Conservation (phyloP, 2,888 invertebrate species). For the Dolomedes plantarius region DNA sequence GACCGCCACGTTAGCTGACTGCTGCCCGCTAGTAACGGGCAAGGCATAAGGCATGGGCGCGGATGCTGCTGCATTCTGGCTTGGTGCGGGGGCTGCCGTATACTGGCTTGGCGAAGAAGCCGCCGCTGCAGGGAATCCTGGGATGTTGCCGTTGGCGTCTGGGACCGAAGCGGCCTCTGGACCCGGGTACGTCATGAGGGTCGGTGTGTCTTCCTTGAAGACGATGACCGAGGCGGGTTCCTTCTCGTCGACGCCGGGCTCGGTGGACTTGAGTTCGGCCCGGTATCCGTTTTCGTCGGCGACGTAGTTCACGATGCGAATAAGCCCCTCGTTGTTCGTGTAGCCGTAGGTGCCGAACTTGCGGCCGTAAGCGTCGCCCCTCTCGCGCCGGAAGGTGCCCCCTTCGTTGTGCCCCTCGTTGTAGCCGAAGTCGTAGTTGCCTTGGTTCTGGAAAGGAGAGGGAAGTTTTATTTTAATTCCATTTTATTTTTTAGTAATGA, state of each 20-base stretch:
- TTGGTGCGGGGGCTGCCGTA: neutral
- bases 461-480: too few species aligned
- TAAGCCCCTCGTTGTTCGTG: constrained; percentile 71
- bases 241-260: constrained; percentile 53
- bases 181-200: constrained; percentile 67
- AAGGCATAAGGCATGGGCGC: neutral
- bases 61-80: neutral
- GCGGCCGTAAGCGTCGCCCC: constrained; percentile 63
- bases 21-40: neutral
- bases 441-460: constrained; percentile 55
- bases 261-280: constrained; percentile 67
- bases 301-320: constrained; percentile 72
- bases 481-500: too few species aligned
- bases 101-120: neutral
- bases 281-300: constrained; percentile 72
- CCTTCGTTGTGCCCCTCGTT: constrained; percentile 72
- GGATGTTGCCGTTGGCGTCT: constrained; percentile 47
- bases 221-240: constrained; percentile 65
- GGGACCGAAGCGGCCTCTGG: constrained; percentile 59
- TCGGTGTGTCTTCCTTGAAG: constrained; percentile 68
- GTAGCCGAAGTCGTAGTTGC: constrained; percentile 72
- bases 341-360: constrained; percentile 71
- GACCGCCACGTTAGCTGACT: constrained; percentile 24
- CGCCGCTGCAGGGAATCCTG: constrained; percentile 26
- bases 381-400: constrained; percentile 70